Base-by-base conservation (phyloP, 2,888 invertebrate genomes). In the Drosophila mimica region DNA sequence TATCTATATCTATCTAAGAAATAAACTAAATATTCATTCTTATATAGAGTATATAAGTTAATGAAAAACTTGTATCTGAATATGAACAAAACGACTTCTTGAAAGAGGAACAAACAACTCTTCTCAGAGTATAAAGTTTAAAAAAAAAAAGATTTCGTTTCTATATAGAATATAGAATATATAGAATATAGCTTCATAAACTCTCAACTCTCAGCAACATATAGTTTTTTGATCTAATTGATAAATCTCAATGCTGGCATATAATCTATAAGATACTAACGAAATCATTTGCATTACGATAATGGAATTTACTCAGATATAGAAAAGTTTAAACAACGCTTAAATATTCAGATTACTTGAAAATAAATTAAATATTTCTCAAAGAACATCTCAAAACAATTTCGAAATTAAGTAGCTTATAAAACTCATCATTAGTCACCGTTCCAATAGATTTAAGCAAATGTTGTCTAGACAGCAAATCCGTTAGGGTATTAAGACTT, bases 401-500 rank as follows among this genome's bases (percentile, higher is more conserved):
- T 20, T 13, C 2, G 1, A 20, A n/a, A 40, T 11, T n/a, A 11
- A 11, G 38, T 30, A 30, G 13, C 2, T 13, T 17, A 3, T 4
- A 17, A 6, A 51, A 17, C 6, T 30, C 30, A 7, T 13, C 4
- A 13, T 13, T 4, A 34, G 3, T 1, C 7, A 7, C 3, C 17
- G 36, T 11, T 40, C 3, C 5, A 40, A n/a, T 40, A 11, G 5
- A 6, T 43, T n/a, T 11, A 46, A 46, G 15, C 4, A 8, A 15
- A 8, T 25, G 7, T 25, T 46, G 46, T 2, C 46, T 15, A 0
- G 15, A 7, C 25, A 25, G 15, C 8, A 4, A 25, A 46, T 25
- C 17, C 17, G 34, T 30, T 6, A 61, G 61, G 5, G 59, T 59
- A 61, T 61, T 28, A 1, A 9, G 4, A 9, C 11, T 58, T n/a